Evolutionary conservation across 2,113 vertebrate genomes (phyloP).

Genomic region (Gymnarchus niloticus): DNA sequence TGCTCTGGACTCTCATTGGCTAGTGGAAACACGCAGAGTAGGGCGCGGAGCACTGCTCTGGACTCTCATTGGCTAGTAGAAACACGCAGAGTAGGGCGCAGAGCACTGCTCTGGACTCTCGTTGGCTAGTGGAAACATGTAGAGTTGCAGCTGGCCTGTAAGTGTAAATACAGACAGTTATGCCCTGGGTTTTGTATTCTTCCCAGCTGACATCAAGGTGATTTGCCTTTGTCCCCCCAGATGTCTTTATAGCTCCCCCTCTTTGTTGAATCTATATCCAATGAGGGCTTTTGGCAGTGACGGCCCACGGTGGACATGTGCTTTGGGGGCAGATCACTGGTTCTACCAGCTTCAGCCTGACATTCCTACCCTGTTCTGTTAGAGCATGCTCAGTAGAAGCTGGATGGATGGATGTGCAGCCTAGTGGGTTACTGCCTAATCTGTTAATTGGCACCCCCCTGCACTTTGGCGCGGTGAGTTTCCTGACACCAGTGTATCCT

Average conservation of each 20-base stretch:
- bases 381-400: not conserved
- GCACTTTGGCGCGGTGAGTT: not conserved
- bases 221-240: not conserved
- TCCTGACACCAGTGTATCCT: not conserved
- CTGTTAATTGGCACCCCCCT: not conserved
- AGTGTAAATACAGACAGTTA: too few relatives aligned
- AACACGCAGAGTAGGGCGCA: not conserved
- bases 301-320: not conserved
- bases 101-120: not conserved
- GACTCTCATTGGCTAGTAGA: too few relatives aligned
- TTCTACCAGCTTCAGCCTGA: not conserved
- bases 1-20: too few relatives aligned
- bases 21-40: too few relatives aligned
- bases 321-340: not conserved
- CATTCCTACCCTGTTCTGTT: too few relatives aligned
- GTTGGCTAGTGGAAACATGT: not conserved
- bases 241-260: not conserved
- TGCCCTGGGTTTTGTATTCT: not conserved
- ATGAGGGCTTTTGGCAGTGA: not conserved
- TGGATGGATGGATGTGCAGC: not conserved
- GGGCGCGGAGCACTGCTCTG: not conserved
- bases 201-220: not conserved
- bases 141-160: conserved; percentile 6
- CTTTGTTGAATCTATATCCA: not conserved
- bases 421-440: not conserved